These are phyloP conservation scores for Spinibarbus caldwelli DNA, from an alignment of 2,797 vertebrate genomes.

Conservation along the genomic window DNA sequence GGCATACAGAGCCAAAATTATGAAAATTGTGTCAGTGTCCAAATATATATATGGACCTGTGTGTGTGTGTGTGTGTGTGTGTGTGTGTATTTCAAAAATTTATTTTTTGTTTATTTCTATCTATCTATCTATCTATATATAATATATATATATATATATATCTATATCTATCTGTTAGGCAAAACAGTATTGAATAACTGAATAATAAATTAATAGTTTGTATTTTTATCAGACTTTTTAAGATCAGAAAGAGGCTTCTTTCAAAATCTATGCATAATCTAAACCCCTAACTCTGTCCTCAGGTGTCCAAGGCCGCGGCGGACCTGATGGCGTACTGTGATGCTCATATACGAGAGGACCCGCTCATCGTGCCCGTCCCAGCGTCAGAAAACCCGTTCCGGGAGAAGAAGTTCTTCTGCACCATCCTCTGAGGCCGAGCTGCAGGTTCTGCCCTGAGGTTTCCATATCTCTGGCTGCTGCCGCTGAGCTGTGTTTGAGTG, in stretches of 20 bases:
- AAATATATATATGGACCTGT: too few species aligned
- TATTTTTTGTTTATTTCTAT: too few species aligned
- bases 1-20: too few species aligned
- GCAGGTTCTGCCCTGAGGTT: constrained; percentile 23
- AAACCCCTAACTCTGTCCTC: constrained; percentile 46
- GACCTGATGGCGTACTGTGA: constrained; percentile 98
- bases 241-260: not conserved
- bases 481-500: constrained; percentile 71
- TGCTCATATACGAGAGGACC: constrained; percentile 94
- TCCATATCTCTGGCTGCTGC: constrained; percentile 55
- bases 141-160: too few species aligned
- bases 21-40: too few species aligned
- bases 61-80: too few species aligned
- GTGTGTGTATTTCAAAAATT: too few species aligned
- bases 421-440: constrained; percentile 88
- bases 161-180: too few species aligned
- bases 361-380: constrained; percentile 94
- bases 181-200: not conserved
- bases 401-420: constrained; percentile 99
- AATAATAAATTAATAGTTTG: not conserved
- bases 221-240: not conserved
- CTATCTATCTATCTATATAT: too few species aligned
- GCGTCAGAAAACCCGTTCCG: constrained; percentile 98
- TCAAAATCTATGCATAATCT: not conserved
- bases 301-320: constrained; percentile 97